Base-by-base conservation (phyloP, 2,113 vertebrate species). In the Lycocorax pyrrhopterus region DNA sequence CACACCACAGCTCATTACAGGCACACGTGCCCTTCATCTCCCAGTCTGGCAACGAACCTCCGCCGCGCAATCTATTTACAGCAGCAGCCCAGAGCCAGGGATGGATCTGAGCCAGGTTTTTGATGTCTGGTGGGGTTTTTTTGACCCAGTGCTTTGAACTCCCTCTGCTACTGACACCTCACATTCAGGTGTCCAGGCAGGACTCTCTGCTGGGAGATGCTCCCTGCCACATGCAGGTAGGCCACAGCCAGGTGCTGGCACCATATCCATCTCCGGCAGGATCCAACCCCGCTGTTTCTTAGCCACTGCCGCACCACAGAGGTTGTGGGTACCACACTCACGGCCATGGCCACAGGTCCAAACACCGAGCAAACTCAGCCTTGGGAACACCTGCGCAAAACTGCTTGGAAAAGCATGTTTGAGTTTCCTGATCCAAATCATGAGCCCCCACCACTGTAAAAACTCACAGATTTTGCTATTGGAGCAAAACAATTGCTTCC, bases 21-120 rank as follows among this genome's bases (percentile, higher is more conserved):
- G 84, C 92, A 90, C 87, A 84, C 25, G 14, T 82, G 95, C 76
- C 68, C 75, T 86, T 93, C 64, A 82, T 80, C 89, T 80, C 67
- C 51, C 93, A 58, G 33, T 10, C 78, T 93, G 73, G 82, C 93
- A 95, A 78, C 16, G 62, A 95, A 95, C 83, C 81, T 85, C 27
- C 3, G 82, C 77, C 30, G 15, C 3, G 3, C 1, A 2, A 90
- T 62, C 96, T 89, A 87, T 58, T 90, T 87, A 91, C 71, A 67
- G 87, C 85, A 93, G 84, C 81, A 91, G 64, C 53, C 12, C 66
- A 84, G 86, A 92, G 87, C 60, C 84, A 96, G 66, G 32, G 30
- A 62, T 23, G 78, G 77, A 60, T 91, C 55, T 18, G 8, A 77
- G 74, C 63, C 90, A 95, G 53, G 29, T 58, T 87, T 78, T 58